These are phyloP conservation scores for Neelides sp. DNA, from an alignment of 1,140 invertebrate genomes.

Conservation along the genomic window DNA sequence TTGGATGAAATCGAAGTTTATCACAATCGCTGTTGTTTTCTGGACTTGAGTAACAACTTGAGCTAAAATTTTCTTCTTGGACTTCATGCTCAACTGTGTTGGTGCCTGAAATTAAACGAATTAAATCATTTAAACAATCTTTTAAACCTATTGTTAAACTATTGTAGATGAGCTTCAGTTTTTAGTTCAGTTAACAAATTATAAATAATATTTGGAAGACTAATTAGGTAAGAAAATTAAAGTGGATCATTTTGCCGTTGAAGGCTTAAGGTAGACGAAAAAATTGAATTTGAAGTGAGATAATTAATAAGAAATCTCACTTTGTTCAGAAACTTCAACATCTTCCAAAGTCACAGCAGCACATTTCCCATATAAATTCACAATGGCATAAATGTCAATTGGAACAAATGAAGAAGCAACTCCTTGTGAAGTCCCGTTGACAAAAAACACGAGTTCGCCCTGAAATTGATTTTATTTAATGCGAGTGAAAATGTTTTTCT, in stretches of 20 bases:
- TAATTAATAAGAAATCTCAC: slow-evolving; percentile 11
- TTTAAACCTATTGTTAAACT: too few species aligned
- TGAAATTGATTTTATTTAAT: slow-evolving; percentile 35
- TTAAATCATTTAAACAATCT: background rate
- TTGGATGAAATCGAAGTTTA: slow-evolving; percentile 70
- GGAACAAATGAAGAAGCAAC: slow-evolving; percentile 67
- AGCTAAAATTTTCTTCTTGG: slow-evolving; percentile 12
- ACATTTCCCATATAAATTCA: slow-evolving; percentile 87
- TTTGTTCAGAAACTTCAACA: slow-evolving; percentile 26
- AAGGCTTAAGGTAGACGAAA: background rate
- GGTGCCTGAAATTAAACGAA: slow-evolving; percentile 18
- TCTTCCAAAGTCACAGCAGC: slow-evolving; percentile 56
- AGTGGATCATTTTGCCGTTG: background rate
- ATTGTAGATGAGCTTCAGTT: too few species aligned
- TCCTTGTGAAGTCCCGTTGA: slow-evolving; percentile 79
- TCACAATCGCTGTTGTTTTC: slow-evolving; percentile 39
- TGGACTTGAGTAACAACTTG: background rate
- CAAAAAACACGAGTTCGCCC: slow-evolving; percentile 73
- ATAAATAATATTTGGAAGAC: background rate
- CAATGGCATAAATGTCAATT: slow-evolving; percentile 61
- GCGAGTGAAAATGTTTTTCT: background rate
- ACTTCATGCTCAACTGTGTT: slow-evolving; percentile 26
- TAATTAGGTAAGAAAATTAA: background rate
- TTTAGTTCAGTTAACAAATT: background rate
- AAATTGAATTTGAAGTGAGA: background rate